Conservation (phyloP, 1,140 invertebrate species). For the Trinorchestia longiramus region DNA sequence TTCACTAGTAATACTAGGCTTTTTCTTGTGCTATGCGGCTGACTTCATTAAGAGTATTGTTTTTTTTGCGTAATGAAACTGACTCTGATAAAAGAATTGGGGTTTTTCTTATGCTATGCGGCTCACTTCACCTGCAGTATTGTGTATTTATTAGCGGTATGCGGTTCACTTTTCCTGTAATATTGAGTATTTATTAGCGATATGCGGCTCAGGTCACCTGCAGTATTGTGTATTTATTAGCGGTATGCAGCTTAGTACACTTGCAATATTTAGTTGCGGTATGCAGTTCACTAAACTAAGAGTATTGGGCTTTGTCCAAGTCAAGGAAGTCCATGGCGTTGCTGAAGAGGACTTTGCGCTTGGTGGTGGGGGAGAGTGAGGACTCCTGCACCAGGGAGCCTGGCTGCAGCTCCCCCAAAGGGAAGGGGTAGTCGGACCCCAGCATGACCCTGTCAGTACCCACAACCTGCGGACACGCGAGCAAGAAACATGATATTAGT, state of each 20-base stretch:
- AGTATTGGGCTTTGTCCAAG: conserved; percentile 57
- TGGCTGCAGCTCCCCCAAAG: conserved; percentile 74
- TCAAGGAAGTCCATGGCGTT: conserved; percentile 69
- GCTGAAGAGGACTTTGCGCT: conserved; percentile 68
- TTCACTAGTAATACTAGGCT: neutral
- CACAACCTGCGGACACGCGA: conserved; percentile 55
- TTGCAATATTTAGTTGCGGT: too few species aligned
- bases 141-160: too few species aligned
- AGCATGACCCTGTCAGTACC: conserved; percentile 73
- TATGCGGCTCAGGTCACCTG: too few species aligned
- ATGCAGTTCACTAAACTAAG: neutral
- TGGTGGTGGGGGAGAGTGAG: conserved; percentile 66
- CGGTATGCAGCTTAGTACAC: too few species aligned
- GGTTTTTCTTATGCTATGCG: conserved; percentile 33
- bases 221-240: too few species aligned
- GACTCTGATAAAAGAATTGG: neutral
- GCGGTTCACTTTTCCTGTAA: too few species aligned
- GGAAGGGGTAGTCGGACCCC: conserved; percentile 77
- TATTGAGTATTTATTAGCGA: too few species aligned
- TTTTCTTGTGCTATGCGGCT: neutral
- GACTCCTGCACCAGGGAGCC: conserved; percentile 73
- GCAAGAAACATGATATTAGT: neutral
- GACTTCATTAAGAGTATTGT: neutral
- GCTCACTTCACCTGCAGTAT: too few species aligned
- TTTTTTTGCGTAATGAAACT: neutral